A percentile compares a stretch with the other conserved stretches of the same genome.
Conservation (phyloP, 2,888 invertebrate genomes). For the Leucophenga montana region DNA sequence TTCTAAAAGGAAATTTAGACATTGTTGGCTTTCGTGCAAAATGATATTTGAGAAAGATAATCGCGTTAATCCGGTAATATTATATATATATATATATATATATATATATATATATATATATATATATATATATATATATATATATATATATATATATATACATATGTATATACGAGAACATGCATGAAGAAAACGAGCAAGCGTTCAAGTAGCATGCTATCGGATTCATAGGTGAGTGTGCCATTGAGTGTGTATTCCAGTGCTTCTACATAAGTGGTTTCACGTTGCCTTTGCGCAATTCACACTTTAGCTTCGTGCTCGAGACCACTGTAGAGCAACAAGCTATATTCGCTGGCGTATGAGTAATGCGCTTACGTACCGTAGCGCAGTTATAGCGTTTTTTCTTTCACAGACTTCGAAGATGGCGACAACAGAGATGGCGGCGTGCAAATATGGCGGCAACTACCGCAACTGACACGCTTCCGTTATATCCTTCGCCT, state of each 20-base stretch:
- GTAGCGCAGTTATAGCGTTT: conserved; percentile 26
- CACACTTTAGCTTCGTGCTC: neutral
- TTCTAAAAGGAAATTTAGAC: conserved; percentile 54
- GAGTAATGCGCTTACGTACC: conserved; percentile 54
- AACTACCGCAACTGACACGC: neutral
- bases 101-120: neutral
- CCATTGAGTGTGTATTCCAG: conserved; percentile 5
- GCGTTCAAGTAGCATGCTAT: too few species aligned
- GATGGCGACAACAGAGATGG: neutral
- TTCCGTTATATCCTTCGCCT: neutral
- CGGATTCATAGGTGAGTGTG: neutral
- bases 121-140: neutral
- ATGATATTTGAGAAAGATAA: conserved; percentile 62
- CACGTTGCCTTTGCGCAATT: conserved; percentile 1
- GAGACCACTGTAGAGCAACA: neutral
- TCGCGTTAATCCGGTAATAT: conserved; percentile 58
- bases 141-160: neutral
- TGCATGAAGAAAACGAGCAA: too few species aligned
- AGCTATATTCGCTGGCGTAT: conserved; percentile 38
- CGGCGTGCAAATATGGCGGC: neutral
- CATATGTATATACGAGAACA: conserved; percentile 1
- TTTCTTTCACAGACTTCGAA: neutral
- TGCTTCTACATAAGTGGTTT: neutral
- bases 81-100: neutral
- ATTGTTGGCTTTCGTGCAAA: conserved; percentile 62